These are phyloP conservation scores for Dastarcus helophoroides DNA, from an alignment of 2,888 invertebrate species.

Conservation along the genomic window DNA sequence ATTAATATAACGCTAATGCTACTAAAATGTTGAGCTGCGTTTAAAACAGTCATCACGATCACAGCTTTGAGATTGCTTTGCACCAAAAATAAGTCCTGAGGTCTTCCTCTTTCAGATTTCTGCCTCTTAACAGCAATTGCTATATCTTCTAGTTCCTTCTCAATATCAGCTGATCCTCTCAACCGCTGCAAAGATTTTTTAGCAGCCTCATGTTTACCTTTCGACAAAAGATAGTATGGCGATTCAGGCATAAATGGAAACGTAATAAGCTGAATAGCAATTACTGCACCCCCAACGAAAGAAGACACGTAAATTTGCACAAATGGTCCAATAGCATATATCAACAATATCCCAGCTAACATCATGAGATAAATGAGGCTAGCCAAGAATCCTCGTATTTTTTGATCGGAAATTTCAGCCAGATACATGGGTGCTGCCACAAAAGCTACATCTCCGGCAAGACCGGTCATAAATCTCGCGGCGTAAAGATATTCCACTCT, in stretches of 20 bases:
- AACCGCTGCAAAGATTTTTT: constrained; percentile 26
- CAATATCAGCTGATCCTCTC: constrained; percentile 22
- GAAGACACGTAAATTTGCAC: constrained; percentile 29
- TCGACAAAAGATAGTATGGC: constrained; percentile 30
- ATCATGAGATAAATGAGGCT: constrained; percentile 31
- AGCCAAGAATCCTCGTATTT: constrained; percentile 30
- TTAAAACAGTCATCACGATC: constrained; percentile 31
- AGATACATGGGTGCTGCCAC: constrained; percentile 36
- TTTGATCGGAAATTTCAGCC: constrained; percentile 32
- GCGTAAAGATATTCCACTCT: constrained; percentile 27
- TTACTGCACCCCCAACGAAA: constrained; percentile 25
- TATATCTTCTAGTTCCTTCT: constrained; percentile 30
- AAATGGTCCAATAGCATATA: constrained; percentile 26
- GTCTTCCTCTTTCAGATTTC: constrained; percentile 27
- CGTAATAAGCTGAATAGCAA: constrained; percentile 25
- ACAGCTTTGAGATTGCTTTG: constrained; percentile 31
- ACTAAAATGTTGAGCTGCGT: constrained; percentile 32
- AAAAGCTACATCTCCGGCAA: constrained; percentile 34
- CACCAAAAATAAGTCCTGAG: constrained; percentile 29
- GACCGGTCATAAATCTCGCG: constrained; percentile 31
- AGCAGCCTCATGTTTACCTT: constrained; percentile 26
- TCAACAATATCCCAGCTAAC: constrained; percentile 29
- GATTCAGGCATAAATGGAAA: constrained; percentile 35
- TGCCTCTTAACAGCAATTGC: constrained; percentile 28
- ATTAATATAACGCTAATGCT: constrained; percentile 34